Evolutionary conservation across 2,888 invertebrate species (phyloP).

Genomic region (Abrostola triplasia): DNA sequence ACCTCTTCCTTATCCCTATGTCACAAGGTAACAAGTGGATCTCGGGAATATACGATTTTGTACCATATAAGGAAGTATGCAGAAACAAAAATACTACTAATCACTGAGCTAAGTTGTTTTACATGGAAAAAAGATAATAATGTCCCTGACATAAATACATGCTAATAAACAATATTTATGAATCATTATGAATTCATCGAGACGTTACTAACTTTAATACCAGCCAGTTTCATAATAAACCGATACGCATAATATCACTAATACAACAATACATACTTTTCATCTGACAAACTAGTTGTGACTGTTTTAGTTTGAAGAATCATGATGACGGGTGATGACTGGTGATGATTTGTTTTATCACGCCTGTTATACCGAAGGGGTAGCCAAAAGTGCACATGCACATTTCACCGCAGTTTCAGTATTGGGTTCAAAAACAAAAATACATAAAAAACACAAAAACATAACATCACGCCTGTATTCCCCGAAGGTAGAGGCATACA

Average conservation of each 20-base stretch:
- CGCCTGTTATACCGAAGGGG: too few species aligned
- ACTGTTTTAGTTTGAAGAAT: neutral
- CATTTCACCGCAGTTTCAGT: too few species aligned
- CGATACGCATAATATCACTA: neutral
- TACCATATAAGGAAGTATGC: neutral
- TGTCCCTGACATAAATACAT: slow-evolving; percentile 22
- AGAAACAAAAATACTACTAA: neutral
- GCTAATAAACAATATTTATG: slow-evolving; percentile 13
- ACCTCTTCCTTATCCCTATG: too few species aligned
- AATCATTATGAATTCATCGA: slow-evolving; percentile 8
- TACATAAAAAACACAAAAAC: too few species aligned
- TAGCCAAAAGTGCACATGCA: too few species aligned
- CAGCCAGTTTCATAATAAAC: neutral
- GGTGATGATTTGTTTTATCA: too few species aligned
- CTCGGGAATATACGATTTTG: too few species aligned
- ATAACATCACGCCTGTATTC: too few species aligned
- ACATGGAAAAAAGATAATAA: slow-evolving; percentile 18
- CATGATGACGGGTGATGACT: too few species aligned
- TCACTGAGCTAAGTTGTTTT: slow-evolving; percentile 4
- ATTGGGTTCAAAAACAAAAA: too few species aligned
- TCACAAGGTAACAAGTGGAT: too few species aligned
- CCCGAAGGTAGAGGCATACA: too few species aligned
- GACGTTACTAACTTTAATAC: slow-evolving; percentile 3
- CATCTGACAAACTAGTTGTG: neutral
- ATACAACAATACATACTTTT: neutral